Base-by-base conservation (phyloP, 1,140 invertebrate species). In the Homarus americanus region DNA sequence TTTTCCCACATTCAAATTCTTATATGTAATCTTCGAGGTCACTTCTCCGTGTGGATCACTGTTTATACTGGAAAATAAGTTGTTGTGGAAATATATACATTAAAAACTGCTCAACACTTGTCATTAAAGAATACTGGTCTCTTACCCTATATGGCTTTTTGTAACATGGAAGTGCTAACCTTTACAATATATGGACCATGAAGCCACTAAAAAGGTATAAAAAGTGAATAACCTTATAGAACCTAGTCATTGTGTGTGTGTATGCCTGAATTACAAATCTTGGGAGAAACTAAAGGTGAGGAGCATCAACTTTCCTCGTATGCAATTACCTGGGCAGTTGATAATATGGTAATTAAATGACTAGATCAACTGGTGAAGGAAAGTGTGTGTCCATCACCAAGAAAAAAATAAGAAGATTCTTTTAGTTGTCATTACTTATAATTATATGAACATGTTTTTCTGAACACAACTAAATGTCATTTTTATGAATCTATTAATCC, bases 31-130 rank as follows among this genome's bases (percentile, higher is more conserved):
- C 76, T 79, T 79, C 76, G 12, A 49, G 76, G 76, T 44, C 36
- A 49, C 76, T 79, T 38, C 40, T 79, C 76, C 76, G 49, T 79
- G 76, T 17, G n/a, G 76, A 36, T 79, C 76, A 32, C 36, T 79
- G 76, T 44, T 79, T 79, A 36, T 79, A 79, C 76, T 79, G 76
- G 76, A 79, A 79, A 79, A 44, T 79, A 79, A 79, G 76, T 79
- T 79, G 20, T 79, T 44, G 76, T 44, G 76, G 76, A 79, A 79
- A 79, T 79, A 79, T 79, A 79, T 79, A 79, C 76, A 79, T 79
- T 79, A 79, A 79, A 38, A 79, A 44, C 40, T 79, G 36, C 40
- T 79, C 9, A 79, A 44, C 76, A 79, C 32, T 44, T 49, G 36
- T 44, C 32, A 79, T 79, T 49, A 49, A 79, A 49, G 40, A 79